Conservation (phyloP, 2,888 invertebrate genomes). For the Parelbella ahira region DNA sequence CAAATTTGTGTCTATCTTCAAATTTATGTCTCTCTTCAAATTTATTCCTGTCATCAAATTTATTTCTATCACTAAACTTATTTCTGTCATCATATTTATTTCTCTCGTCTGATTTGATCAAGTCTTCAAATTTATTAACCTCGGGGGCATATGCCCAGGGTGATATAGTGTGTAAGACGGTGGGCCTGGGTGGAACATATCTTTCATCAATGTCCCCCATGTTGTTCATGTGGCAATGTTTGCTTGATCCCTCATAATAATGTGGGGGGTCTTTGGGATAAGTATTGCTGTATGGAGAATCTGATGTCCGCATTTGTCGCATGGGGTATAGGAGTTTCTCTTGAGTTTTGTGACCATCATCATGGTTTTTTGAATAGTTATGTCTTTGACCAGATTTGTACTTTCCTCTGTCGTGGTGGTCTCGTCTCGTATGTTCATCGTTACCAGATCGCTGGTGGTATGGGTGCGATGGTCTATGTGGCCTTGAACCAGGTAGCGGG, state of each 20-base stretch:
- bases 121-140: no score
- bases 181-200: constrained; percentile 34
- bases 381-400: constrained; percentile 40
- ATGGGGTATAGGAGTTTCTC: constrained; percentile 36
- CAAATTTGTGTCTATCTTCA: constrained; percentile 1
- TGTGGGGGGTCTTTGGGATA: constrained; percentile 32
- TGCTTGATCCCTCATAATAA: constrained; percentile 38
- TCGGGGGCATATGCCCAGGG: constrained; percentile 46
- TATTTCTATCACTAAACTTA: no score
- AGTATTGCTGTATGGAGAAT: constrained; percentile 18
- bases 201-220: constrained; percentile 66
- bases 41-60: constrained; percentile 39
- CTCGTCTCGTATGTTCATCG: constrained; percentile 36
- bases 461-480: constrained; percentile 38
- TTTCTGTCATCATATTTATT: no score
- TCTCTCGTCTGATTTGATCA: no score
- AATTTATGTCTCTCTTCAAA: constrained; percentile 25
- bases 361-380: constrained; percentile 38
- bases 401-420: constrained; percentile 45
- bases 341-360: constrained; percentile 40
- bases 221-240: constrained; percentile 46
- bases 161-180: constrained; percentile 33
- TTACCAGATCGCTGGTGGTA: constrained; percentile 37
- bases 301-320: background rate
- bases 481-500: constrained; percentile 46